These are phyloP conservation scores for Erebia palarica DNA, from an alignment of 2,888 invertebrate genomes.

Conservation along the genomic window DNA sequence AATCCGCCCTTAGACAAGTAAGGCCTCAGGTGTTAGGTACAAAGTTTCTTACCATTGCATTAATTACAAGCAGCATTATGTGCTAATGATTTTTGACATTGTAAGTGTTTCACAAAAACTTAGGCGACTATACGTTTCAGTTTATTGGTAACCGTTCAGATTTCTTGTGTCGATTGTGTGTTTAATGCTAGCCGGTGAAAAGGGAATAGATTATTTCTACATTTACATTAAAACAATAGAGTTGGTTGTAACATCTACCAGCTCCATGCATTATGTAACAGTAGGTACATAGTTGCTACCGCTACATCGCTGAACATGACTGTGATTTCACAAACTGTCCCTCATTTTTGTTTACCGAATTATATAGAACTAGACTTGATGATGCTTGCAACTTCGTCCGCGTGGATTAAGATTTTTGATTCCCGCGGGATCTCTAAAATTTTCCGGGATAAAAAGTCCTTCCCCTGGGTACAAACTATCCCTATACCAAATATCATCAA, in stretches of 20 bases:
- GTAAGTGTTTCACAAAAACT: conserved; percentile 18
- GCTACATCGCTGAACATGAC: conserved; percentile 26
- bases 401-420: too few species aligned
- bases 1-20: not conserved
- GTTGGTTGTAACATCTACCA: conserved; percentile 36
- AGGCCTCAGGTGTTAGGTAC: not conserved
- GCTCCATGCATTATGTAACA: conserved; percentile 39
- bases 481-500: too few species aligned
- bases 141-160: conserved; percentile 37
- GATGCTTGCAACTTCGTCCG: too few species aligned
- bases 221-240: conserved; percentile 42
- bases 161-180: conserved; percentile 38
- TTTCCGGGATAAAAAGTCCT: too few species aligned
- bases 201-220: conserved; percentile 36
- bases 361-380: too few species aligned
- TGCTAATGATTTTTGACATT: conserved; percentile 15
- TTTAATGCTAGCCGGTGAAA: conserved; percentile 34
- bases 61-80: conserved; percentile 10
- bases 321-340: conserved; percentile 34
- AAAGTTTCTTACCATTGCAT: conserved; percentile 1
- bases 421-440: too few species aligned
- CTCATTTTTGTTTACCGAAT: conserved; percentile 26
- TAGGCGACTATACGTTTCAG: conserved; percentile 22
- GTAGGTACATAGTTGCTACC: not conserved
- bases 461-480: too few species aligned